A percentile compares a stretch with the other conserved stretches of the same genome.
Conservation (phyloP, 2,888 invertebrate species). For the Biston stratarius region DNA sequence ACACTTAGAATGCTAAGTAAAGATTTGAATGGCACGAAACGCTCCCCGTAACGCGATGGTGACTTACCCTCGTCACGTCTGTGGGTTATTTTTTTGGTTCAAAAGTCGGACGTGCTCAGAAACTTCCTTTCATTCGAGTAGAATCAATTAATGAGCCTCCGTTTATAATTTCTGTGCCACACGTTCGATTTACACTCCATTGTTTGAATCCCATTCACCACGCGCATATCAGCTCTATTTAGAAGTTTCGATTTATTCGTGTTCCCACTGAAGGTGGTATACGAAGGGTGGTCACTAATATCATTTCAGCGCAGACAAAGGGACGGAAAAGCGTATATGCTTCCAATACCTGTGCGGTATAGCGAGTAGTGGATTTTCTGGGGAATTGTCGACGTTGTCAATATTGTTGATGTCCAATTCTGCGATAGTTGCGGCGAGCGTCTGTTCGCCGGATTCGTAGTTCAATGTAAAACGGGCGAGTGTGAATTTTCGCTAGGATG, state of each 20-base stretch:
- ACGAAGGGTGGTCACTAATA: constrained; percentile 65
- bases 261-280: constrained; percentile 52
- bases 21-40: constrained; percentile 74
- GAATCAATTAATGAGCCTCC: constrained; percentile 69
- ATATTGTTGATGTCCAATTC: constrained; percentile 68
- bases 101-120: constrained; percentile 67
- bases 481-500: constrained; percentile 68
- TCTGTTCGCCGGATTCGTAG: constrained; percentile 55
- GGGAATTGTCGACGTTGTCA: constrained; percentile 49
- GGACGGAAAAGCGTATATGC: constrained; percentile 70
- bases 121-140: constrained; percentile 63
- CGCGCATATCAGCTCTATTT: constrained; percentile 37
- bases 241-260: constrained; percentile 42
- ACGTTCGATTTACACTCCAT: constrained; percentile 39
- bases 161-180: constrained; percentile 57
- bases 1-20: constrained; percentile 80
- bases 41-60: constrained; percentile 66
- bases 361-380: constrained; percentile 58
- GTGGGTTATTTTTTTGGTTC: constrained; percentile 65
- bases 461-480: constrained; percentile 72
- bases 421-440: constrained; percentile 57
- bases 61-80: constrained; percentile 73
- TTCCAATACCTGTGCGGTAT: constrained; percentile 65
- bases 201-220: constrained; percentile 38
- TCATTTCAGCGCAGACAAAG: constrained; percentile 71